Conservation (phyloP, 1,140 invertebrate species). For the Acyrthosiphon pisum region DNA sequence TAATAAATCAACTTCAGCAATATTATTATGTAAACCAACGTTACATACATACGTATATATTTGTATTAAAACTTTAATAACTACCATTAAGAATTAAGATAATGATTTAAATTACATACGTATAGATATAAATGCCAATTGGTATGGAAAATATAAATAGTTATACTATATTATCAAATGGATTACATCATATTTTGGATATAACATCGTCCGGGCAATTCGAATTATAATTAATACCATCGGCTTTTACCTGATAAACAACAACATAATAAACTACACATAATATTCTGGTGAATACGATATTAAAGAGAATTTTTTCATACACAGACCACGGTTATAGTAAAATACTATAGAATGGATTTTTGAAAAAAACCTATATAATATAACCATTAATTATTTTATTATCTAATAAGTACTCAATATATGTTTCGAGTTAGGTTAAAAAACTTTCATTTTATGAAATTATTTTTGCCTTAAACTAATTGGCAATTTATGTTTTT, state of each 20-base stretch:
- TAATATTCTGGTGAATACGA: not conserved
- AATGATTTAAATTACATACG: not conserved
- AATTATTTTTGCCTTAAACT: not conserved
- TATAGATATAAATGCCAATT: not conserved
- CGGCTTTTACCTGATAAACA: conserved; percentile 12
- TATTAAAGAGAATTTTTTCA: not conserved
- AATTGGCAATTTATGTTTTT: not conserved
- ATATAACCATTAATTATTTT: not conserved
- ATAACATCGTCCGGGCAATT: not conserved
- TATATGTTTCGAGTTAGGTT: not conserved
- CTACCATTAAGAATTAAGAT: not conserved
- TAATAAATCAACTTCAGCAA: not conserved
- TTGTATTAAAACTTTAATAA: not conserved
- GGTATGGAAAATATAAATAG: not conserved
- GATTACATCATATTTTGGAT: conserved; percentile 27
- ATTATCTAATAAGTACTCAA: not conserved
- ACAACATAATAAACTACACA: not conserved
- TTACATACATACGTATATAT: not conserved
- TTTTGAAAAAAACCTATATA: too few species aligned
- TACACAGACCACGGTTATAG: not conserved
- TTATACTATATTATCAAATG: not conserved
- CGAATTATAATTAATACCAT: conserved; percentile 31
- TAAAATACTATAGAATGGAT: not conserved
- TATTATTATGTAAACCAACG: not conserved
- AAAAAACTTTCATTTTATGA: not conserved